Evolutionary conservation across 2,113 vertebrate species (phyloP).

Genomic region (Otis tarda): DNA sequence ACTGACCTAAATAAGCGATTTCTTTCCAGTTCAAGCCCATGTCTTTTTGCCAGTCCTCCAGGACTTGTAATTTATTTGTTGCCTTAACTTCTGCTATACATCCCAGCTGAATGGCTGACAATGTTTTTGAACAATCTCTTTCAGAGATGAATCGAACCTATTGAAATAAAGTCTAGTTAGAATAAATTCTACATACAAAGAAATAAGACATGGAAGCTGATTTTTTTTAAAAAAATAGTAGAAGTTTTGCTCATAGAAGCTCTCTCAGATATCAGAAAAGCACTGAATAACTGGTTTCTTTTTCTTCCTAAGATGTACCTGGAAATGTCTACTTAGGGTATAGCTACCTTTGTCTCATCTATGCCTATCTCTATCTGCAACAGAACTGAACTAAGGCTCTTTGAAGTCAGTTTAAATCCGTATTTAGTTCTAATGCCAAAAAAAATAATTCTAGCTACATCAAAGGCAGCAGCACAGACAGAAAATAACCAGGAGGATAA

Average conservation of each 20-base stretch:
- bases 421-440: neutral
- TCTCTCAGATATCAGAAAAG: neutral
- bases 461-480: neutral
- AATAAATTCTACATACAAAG: neutral
- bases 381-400: neutral
- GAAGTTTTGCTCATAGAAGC: neutral
- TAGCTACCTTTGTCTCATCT: neutral
- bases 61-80: constrained; percentile 67
- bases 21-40: constrained; percentile 84
- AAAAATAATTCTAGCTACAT: neutral
- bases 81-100: constrained; percentile 70
- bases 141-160: constrained; percentile 86
- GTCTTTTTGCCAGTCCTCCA: constrained; percentile 72
- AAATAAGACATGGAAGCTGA: neutral
- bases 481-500: neutral
- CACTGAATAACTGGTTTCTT: neutral
- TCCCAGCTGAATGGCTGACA: constrained; percentile 74
- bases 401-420: neutral
- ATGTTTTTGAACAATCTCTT: constrained; percentile 67
- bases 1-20: constrained; percentile 88
- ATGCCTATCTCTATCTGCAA: neutral
- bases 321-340: neutral
- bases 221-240: neutral
- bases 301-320: neutral
- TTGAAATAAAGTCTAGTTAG: neutral